Evolutionary conservation across 2,888 invertebrate species (phyloP).

Genomic region (Flabesymbios commensalis): DNA sequence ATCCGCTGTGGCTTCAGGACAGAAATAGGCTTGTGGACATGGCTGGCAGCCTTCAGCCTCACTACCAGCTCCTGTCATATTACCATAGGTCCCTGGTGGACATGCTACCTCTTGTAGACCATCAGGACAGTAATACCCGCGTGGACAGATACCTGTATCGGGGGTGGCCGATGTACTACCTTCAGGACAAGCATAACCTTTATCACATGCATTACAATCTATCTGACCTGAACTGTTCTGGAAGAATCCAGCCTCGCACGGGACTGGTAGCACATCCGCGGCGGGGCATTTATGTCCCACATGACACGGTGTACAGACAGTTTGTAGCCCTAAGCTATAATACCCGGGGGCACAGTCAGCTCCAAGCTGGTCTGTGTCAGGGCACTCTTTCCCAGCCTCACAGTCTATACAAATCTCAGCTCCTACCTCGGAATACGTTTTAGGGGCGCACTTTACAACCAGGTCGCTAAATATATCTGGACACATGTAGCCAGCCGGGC

Average conservation of each 20-base stretch:
- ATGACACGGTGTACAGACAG: slow-evolving; percentile 47
- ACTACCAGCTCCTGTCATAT: slow-evolving; percentile 38
- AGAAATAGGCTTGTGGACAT: slow-evolving; percentile 56
- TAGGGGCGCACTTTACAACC: slow-evolving; percentile 38
- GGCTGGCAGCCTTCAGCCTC: slow-evolving; percentile 40
- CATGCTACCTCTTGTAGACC: slow-evolving; percentile 46
- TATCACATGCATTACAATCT: slow-evolving; percentile 27
- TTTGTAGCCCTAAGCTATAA: slow-evolving; percentile 51
- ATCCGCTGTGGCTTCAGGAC: slow-evolving; percentile 49
- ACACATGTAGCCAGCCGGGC: slow-evolving; percentile 53
- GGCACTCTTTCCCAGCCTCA: slow-evolving; percentile 51
- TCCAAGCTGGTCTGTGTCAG: slow-evolving; percentile 40
- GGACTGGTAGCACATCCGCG: slow-evolving; percentile 12
- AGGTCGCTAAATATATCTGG: slow-evolving; percentile 46
- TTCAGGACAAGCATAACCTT: slow-evolving; percentile 51
- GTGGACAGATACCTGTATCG: slow-evolving; percentile 41
- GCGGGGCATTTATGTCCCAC: slow-evolving; percentile 48
- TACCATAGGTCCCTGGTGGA: slow-evolving; percentile 52
- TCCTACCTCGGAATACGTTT: slow-evolving; percentile 46
- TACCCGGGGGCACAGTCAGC: slow-evolving; percentile 43
- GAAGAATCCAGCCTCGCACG: slow-evolving; percentile 45
- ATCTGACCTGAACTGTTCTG: slow-evolving; percentile 14
- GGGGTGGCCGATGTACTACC: slow-evolving; percentile 46
- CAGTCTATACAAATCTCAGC: slow-evolving; percentile 46
- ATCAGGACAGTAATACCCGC: slow-evolving; percentile 51